Percentiles rank a stretch among this genome's conserved stretches.
Conservation (phyloP, 2,888 invertebrate genomes). For the Pherbina coryleti region DNA sequence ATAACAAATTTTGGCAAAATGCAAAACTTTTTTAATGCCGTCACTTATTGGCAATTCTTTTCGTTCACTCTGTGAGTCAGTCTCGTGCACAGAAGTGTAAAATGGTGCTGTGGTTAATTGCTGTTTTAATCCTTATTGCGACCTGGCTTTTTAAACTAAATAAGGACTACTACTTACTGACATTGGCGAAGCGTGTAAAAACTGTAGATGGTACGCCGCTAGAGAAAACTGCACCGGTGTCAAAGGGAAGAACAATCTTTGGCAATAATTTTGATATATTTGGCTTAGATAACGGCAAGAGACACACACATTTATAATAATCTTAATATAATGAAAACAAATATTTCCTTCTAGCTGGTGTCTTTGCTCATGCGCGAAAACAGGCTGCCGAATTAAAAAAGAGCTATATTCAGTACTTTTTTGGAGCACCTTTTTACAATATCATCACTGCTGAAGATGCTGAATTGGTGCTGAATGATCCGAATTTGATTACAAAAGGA, state of each 20-base stretch:
- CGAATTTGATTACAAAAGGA: slow-evolving; percentile 56
- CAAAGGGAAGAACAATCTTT: slow-evolving; percentile 56
- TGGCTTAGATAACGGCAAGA: slow-evolving; percentile 52
- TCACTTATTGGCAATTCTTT: too few species aligned
- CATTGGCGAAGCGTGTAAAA: slow-evolving; percentile 51
- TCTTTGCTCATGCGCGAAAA: slow-evolving; percentile 50
- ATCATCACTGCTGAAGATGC: slow-evolving; percentile 57
- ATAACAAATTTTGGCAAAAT: too few species aligned
- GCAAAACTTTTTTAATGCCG: too few species aligned
- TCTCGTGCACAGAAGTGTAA: background rate
- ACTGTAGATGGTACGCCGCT: slow-evolving; percentile 56
- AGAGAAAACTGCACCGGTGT: slow-evolving; percentile 51
- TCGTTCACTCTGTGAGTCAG: too few species aligned
- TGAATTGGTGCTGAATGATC: slow-evolving; percentile 58
- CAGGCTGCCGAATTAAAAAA: slow-evolving; percentile 36
- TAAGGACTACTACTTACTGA: slow-evolving; percentile 46
- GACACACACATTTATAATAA: background rate
- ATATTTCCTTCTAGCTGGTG: slow-evolving; percentile 46
- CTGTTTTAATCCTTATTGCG: slow-evolving; percentile 32
- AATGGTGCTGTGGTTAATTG: slow-evolving; percentile 42
- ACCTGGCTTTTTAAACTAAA: slow-evolving; percentile 42
- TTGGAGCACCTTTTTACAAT: slow-evolving; percentile 52
- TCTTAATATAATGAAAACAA: background rate
- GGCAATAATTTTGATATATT: slow-evolving; percentile 59
- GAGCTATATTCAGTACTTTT: slow-evolving; percentile 54